Conservation (phyloP, 2,888 invertebrate genomes). For the Habrosyne pyritoides region DNA sequence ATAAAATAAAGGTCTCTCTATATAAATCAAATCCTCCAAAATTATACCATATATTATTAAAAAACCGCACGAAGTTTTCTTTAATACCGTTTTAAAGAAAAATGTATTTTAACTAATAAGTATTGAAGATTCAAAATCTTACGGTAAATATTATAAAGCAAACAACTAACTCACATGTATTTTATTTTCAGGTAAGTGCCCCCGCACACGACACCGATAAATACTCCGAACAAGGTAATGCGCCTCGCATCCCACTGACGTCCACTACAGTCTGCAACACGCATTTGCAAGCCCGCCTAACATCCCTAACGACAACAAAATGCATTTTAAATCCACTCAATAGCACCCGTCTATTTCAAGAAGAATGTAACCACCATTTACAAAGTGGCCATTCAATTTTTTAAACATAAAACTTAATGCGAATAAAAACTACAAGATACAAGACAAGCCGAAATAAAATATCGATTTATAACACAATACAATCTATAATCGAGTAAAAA, state of each 20-base stretch:
- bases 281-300: constrained; percentile 19
- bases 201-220: constrained; percentile 8
- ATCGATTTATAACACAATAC: constrained; percentile 81
- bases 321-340: constrained; percentile 66
- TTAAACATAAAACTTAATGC: constrained; percentile 51
- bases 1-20: no score
- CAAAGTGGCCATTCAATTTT: constrained; percentile 42
- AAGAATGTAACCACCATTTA: neutral
- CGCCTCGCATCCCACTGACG: constrained; percentile 29
- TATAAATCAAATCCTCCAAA: no score
- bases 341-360: constrained; percentile 16
- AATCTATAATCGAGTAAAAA: constrained; percentile 75
- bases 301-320: constrained; percentile 64
- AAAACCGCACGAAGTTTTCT: no score
- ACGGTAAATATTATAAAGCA: constrained; percentile 17
- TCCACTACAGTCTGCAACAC: constrained; percentile 42
- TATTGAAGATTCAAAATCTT: no score
- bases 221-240: constrained; percentile 29
- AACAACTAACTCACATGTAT: constrained; percentile 23
- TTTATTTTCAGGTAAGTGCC: constrained; percentile 69
- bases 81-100: no score
- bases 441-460: constrained; percentile 71
- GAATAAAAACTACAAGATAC: constrained; percentile 60
- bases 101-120: no score
- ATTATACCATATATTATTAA: no score